Conservation (phyloP, 2,797 vertebrate species). For the Anomalospiza imberbis region DNA sequence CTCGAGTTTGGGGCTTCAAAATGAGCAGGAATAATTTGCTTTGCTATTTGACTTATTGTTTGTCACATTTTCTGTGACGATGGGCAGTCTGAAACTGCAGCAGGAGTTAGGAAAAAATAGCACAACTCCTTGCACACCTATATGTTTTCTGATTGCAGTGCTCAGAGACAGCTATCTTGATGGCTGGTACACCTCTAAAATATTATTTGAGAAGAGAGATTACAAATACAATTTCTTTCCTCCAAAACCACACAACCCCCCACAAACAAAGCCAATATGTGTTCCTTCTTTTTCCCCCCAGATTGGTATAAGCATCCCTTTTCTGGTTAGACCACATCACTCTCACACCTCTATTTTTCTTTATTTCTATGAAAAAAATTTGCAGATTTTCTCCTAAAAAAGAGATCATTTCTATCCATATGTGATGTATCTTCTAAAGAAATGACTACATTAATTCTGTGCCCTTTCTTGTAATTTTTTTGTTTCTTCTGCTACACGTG, state of each 20-base stretch:
- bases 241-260: background rate
- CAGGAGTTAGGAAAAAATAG: background rate
- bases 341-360: background rate
- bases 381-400: background rate
- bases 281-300: background rate
- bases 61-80: background rate
- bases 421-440: fast-evolving
- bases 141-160: background rate
- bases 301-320: fast-evolving
- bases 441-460: background rate
- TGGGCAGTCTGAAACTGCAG: background rate
- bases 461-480: background rate
- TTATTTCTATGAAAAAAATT: background rate
- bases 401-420: background rate
- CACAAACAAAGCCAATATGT: background rate
- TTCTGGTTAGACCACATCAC: background rate
- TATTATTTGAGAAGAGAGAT: background rate
- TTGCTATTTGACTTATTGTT: background rate
- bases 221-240: background rate
- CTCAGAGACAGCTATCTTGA: background rate
- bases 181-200: background rate
- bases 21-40: background rate
- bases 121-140: background rate
- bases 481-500: background rate
- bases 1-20: background rate